Evolutionary conservation across 2,888 invertebrate species (phyloP), one percentile per base, ranked within the genome.

Genomic region (Agriopis aurantiaria): DNA sequence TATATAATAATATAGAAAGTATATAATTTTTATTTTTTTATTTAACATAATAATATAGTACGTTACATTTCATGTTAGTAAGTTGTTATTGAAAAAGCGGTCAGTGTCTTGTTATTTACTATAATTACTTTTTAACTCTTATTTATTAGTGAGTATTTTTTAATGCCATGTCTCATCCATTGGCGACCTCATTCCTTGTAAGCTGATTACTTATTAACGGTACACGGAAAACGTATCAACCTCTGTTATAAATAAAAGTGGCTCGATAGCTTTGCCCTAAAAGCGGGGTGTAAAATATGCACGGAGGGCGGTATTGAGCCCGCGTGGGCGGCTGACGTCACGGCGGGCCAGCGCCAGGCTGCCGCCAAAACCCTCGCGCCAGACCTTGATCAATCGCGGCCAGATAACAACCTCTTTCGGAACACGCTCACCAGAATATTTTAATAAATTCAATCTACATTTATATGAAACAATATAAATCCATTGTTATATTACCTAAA

Each of bases 241-340:
- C 73, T 65, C 65, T 77, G 75, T 68, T 78, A 78, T 80, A 80
- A 85, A 86, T 83, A 85, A 82, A 86, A 85, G 83, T 82, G 80
- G 81, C 79, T 78, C 79, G 81, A 82, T 83, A 83, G 85, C 82
- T 80, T 72, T 83, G 82, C 80, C 85, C 88, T 85, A 85, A 88
- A 86, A 86, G 86, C 87, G 85, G 86, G 87, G 85, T 86, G 88
- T 89, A 87, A 90, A 89, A 89, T 89, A 88, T 90, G 88, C 88
- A 87, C 85, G 83, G 83, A 80, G 84, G 81, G 80, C 79, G 58
- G 71, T 83, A 80, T 82, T 81, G 82, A 80, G 80, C 80, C 73
- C 72, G 75, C 77, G 73, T 78, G 78, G 81, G 82, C 77, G 75
- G 64, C 73, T 92, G 92, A 92, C 92, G 92, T 92, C 92, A 92